These are phyloP conservation scores for Musca vetustissima DNA, from an alignment of 1,140 invertebrate species.

Conservation along the genomic window DNA sequence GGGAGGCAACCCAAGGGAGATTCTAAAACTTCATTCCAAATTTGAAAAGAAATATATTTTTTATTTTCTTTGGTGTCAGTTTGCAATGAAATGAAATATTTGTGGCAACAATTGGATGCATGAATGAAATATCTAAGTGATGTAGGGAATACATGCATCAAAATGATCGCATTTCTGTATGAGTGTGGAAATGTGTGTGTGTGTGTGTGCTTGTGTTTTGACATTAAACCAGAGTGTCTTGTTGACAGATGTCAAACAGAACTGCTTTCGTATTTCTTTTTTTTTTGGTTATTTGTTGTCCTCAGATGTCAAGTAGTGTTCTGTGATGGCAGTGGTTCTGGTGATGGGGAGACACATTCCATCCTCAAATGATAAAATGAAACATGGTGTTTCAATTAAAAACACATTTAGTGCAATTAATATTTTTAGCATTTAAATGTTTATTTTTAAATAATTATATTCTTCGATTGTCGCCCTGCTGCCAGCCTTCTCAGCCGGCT, in stretches of 20 bases:
- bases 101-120: not conserved
- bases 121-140: too few species aligned
- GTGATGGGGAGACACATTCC: too few species aligned
- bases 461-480: too few species aligned
- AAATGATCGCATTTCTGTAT: not conserved
- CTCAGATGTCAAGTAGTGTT: not conserved
- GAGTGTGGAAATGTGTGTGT: not conserved
- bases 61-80: constrained; percentile 1
- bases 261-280: too few species aligned
- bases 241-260: constrained; percentile 17
- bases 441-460: too few species aligned
- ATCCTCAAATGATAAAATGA: too few species aligned
- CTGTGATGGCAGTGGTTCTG: too few species aligned
- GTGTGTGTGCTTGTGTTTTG: not conserved
- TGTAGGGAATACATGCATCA: too few species aligned
- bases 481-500: too few species aligned
- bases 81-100: constrained; percentile 4
- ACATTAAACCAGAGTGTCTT: constrained; percentile 22
- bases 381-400: constrained; percentile 20
- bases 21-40: not conserved
- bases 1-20: too few species aligned
- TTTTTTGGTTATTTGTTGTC: constrained; percentile 10
- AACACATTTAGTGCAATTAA: constrained; percentile 12
- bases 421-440: not conserved
- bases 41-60: not conserved